Conservation (phyloP, 2,888 invertebrate genomes). For the Aspidiotus destructor region DNA sequence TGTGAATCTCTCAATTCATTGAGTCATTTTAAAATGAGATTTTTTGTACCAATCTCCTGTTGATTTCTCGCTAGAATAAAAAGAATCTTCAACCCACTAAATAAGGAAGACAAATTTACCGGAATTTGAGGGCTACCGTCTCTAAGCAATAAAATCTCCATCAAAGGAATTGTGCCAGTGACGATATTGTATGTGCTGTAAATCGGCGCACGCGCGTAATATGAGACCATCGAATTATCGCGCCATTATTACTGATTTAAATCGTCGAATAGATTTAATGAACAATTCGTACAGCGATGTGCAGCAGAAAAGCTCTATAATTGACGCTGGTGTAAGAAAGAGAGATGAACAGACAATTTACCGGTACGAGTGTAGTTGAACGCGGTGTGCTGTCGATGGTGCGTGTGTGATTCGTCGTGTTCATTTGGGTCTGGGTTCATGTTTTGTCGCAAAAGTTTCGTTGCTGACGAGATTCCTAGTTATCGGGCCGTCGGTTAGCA, state of each 20-base stretch:
- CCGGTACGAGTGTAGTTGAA: conserved; percentile 17
- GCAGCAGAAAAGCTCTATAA: conserved; percentile 9
- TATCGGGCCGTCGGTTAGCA: too few relatives aligned
- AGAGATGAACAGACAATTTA: conserved; percentile 11
- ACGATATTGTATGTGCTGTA: too few relatives aligned
- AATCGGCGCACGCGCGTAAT: background rate
- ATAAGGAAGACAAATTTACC: too few relatives aligned
- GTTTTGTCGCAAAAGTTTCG: background rate
- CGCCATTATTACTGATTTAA: conserved; percentile 25
- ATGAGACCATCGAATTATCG: conserved; percentile 14
- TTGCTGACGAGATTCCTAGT: too few relatives aligned
- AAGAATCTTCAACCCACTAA: too few relatives aligned
- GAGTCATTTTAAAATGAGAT: too few relatives aligned
- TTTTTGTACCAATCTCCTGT: too few relatives aligned
- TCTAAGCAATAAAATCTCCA: too few relatives aligned
- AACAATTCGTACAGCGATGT: background rate
- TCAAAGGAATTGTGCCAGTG: too few relatives aligned
- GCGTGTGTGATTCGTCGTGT: conserved; percentile 5
- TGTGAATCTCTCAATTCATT: too few relatives aligned
- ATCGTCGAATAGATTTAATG: conserved; percentile 21
- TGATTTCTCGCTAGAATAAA: too few relatives aligned
- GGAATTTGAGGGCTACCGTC: too few relatives aligned
- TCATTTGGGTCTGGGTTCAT: background rate
- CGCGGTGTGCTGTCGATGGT: conserved; percentile 12
- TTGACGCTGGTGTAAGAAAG: conserved; percentile 26